These are phyloP conservation scores for Poeciliopsis turrubarensis DNA, from an alignment of 2,113 vertebrate genomes.

Conservation along the genomic window DNA sequence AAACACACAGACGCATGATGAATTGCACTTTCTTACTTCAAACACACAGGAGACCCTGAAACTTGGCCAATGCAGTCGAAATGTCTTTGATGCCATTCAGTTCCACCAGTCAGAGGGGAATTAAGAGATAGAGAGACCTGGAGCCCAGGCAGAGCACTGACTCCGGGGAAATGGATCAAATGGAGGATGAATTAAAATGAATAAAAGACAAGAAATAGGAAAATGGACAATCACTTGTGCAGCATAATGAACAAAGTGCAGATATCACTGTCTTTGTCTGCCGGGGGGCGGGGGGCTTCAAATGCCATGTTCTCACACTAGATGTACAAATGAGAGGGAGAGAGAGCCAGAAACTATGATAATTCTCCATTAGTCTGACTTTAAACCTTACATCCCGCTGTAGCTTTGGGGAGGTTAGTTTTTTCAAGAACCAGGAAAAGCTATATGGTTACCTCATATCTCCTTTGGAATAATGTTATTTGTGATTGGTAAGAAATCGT, in stretches of 20 bases:
- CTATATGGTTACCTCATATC: constrained; percentile 50
- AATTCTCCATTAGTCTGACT: constrained; percentile 64
- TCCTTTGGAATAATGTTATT: constrained; percentile 41
- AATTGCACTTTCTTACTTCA: constrained; percentile 30
- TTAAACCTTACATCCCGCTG: constrained; percentile 67
- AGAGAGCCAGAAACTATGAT: constrained; percentile 61
- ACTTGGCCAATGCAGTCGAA: constrained; percentile 47
- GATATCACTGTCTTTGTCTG: constrained; percentile 67
- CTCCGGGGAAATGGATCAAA: constrained; percentile 63
- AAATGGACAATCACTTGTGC: constrained; percentile 70
- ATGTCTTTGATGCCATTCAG: constrained; percentile 44
- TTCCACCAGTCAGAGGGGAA: constrained; percentile 61
- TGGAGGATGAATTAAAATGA: constrained; percentile 72
- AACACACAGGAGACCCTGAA: constrained; percentile 42
- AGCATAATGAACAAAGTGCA: constrained; percentile 71
- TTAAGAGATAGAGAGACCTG: constrained; percentile 65
- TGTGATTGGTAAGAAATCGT: neutral
- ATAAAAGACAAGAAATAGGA: constrained; percentile 74
- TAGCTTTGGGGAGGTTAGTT: constrained; percentile 46
- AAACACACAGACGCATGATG: constrained; percentile 22
- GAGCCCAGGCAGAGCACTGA: constrained; percentile 56
- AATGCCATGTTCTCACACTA: constrained; percentile 65
- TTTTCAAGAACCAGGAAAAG: constrained; percentile 45
- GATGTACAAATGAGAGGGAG: constrained; percentile 54
- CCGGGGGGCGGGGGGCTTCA: constrained; percentile 47